Evolutionary conservation across 2,113 vertebrate genomes (phyloP), one percentile per base, ranked within the genome.

Genomic region (Anhinga anhinga): DNA sequence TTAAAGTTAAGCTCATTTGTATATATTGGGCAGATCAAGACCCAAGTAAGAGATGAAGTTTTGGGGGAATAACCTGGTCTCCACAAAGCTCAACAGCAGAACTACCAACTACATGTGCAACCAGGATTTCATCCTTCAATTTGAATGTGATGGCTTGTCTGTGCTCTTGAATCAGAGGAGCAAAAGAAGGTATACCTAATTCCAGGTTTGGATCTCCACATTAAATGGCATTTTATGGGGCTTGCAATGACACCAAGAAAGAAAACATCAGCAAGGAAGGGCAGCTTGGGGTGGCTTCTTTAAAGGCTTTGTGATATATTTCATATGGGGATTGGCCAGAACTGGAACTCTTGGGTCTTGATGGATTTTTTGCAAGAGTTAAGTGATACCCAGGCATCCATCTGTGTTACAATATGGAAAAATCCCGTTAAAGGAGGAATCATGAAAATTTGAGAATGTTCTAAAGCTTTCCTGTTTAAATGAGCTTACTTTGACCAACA

Each of bases 1-100:
- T 97, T 97, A 96, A 96, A 96, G 94, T 91, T 93, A 95, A 97
- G 93, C 73, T 96, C 66, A 69, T 94, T 96, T 95, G 91, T 95
- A 91, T 62, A 61, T 94, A 66, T 93, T 95, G 96, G 91, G 34
- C 58, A 81, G 88, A 95, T 87, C 77, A 85, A 94, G 91, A 61
- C 83, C 7, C 2, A 79, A 93, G n/a, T 30, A 67, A 84, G 80
- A 79, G 53, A 34, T 29, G 52, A 78, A 44, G 25, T 91, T 92
- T 93, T 82, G 25, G 26, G 65, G 40, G 10, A 88, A 47, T 72
- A 87, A 67, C 58, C 13, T 53, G 45, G 29, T 10, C 16, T 82
- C 63, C 14, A 8, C 34, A 53, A 76, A 32, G 38, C 47, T 96
- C 58, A 86, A 21, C 26, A 69, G 40, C 55, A 86, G 59, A 84